Evolutionary conservation across 2,888 invertebrate genomes (phyloP), one percentile per base, ranked within the genome.

Genomic region (Maniola hyperantus): DNA sequence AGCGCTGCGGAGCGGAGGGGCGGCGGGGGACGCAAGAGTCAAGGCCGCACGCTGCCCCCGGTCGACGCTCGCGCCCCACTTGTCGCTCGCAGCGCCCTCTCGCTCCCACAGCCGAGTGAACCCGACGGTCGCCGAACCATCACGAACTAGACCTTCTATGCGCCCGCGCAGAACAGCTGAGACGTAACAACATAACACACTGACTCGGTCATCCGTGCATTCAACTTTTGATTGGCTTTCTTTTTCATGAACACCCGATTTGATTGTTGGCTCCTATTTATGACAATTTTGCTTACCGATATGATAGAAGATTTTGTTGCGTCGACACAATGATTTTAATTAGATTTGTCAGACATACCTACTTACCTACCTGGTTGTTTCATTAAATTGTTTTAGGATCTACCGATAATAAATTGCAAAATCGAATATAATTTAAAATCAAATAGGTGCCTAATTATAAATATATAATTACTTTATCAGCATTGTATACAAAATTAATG

Each of bases 11-110:
- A 26, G 84, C 79, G 82, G 75, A 76, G 82, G 73, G 76, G 77
- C 74, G 76, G 68, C 66, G 73, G 73, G 76, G 74, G 72, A 81
- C 83, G 83, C 85, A 90, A 92, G 94, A 95, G 95, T 95, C 95
- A 95, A 95, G 95, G 95, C 93, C 95, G 94, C 95, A 93, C 94
- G 94, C 93, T 95, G 95, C 94, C 94, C 94, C 93, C 94, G 91
- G 85, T 95, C 97, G 90, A 96, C 97, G 94, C 96, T 97, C 94
- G 89, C 89, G 88, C 85, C 87, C 88, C 88, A 87, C 88, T 87
- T 89, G 89, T 88, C 87, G 85, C 88, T 87, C 87, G 77, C 77
- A 69, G 44, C 44, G 64, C 64, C 62, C 78, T 89, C 90, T 88
- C 88, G 80, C 85, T 89, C 84, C 74, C 76, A 69, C 77, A 67